Percentiles rank a stretch among this genome's conserved stretches.
These are phyloP conservation scores for Philereme transversata DNA, from an alignment of 2,888 invertebrate genomes.

Conservation along the genomic window DNA sequence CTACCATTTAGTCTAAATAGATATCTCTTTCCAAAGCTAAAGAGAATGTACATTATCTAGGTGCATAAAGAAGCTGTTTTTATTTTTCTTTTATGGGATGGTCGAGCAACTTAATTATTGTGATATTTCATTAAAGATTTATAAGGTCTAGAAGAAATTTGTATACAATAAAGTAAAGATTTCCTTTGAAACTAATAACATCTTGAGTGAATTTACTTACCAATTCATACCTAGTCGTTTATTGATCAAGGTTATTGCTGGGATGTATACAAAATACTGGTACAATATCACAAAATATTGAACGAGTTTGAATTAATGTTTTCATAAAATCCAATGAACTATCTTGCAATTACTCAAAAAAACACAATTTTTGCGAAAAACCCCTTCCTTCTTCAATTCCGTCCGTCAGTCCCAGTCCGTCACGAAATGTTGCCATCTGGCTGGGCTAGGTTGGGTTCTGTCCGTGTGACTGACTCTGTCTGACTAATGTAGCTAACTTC, in stretches of 20 bases:
- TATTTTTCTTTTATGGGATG: too few relatives aligned
- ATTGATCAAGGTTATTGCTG: constrained; percentile 53
- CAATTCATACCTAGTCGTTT: constrained; percentile 43
- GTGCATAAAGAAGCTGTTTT: too few relatives aligned
- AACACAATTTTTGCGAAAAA: constrained; percentile 7
- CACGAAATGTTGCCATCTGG: too few relatives aligned
- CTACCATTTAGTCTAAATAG: too few relatives aligned
- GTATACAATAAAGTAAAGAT: not conserved
- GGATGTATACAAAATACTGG: constrained; percentile 27
- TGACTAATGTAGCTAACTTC: too few relatives aligned
- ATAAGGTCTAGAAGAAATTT: not conserved
- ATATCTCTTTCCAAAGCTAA: too few relatives aligned
- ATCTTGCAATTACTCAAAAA: constrained; percentile 9
- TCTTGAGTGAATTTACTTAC: constrained; percentile 44
- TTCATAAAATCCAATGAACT: constrained; percentile 1
- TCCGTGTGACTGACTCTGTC: too few relatives aligned
- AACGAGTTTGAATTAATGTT: constrained; percentile 6
- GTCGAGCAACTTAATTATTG: too few relatives aligned
- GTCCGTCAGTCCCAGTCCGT: not conserved
- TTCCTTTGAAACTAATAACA: constrained; percentile 10
- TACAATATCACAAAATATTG: constrained; percentile 10
- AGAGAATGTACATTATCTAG: too few relatives aligned
- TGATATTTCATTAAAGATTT: not conserved
- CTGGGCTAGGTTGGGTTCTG: too few relatives aligned
- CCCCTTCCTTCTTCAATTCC: constrained; percentile 2